Base-by-base conservation (phyloP, 2,888 invertebrate genomes). In the Blastobasis adustella region DNA sequence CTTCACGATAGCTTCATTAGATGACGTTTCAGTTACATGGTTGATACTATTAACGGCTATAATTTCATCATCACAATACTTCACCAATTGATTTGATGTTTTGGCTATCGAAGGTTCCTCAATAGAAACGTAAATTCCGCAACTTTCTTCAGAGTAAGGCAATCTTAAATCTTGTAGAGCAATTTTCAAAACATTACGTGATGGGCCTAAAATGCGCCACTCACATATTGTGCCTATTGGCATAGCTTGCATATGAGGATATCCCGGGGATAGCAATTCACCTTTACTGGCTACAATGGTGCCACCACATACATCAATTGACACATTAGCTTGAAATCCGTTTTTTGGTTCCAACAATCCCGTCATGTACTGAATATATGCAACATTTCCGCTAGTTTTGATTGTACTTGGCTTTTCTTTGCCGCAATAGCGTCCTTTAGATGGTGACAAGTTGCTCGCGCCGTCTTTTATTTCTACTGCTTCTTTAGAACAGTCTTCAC, bases 401-500 rank as follows among this genome's bases (percentile, higher is more conserved):
- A n/a, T n/a, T n/a, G n/a, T n/a, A n/a, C n/a, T n/a, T n/a, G n/a
- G n/a, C n/a, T n/a, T n/a, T n/a, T n/a, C n/a, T n/a, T n/a, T n/a
- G n/a, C n/a, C n/a, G n/a, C n/a, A n/a, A n/a, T n/a, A n/a, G n/a
- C n/a, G n/a, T n/a, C n/a, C n/a, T n/a, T n/a, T n/a, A n/a, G n/a
- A n/a, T n/a, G n/a, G n/a, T n/a, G n/a, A n/a, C n/a, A n/a, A n/a
- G n/a, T n/a, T n/a, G n/a, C n/a, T n/a, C n/a, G n/a, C n/a, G n/a
- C 98, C 98, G 76, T 98, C 96, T 57, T 92, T 90, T 6, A 98
- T 68, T 78, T 97, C 96, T 0, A 98, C 86, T 59, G 90, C 94
- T 68, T 95, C 95, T 37, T 69, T 70, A 40, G 38, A 62, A 58
- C 87, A 88, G 47, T 79, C 67, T 40, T 59, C 56, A 8, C 60